Percentiles rank a stretch among this genome's conserved stretches.
Evolutionary conservation across 2,797 vertebrate genomes (phyloP).

Genomic region (Erpetoichthys calabaricus): DNA sequence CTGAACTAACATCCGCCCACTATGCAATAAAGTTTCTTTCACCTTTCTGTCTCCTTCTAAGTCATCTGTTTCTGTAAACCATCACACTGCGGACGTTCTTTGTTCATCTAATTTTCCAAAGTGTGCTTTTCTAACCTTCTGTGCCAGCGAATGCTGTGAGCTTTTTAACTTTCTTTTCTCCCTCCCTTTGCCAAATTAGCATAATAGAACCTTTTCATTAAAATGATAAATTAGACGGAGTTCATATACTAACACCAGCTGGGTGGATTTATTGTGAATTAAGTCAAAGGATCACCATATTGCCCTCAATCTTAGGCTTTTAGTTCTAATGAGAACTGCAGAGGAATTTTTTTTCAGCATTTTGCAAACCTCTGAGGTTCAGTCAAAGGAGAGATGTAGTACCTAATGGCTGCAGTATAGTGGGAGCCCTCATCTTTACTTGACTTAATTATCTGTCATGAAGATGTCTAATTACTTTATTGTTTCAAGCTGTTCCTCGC

Average conservation of each 20-base stretch:
- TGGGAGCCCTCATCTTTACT: slow-evolving; percentile 28
- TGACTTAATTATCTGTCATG: slow-evolving; percentile 29
- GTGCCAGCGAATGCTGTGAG: slow-evolving; percentile 28
- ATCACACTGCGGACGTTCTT: neutral
- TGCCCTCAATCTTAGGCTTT: slow-evolving; percentile 38
- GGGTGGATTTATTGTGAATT: slow-evolving; percentile 47
- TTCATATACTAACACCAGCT: slow-evolving; percentile 49
- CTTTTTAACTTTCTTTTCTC: slow-evolving; percentile 25
- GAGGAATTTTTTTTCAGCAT: slow-evolving; percentile 4
- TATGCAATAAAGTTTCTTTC: too few species aligned
- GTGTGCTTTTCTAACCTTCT: slow-evolving; percentile 40
- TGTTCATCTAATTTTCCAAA: slow-evolving; percentile 8
- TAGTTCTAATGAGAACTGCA: slow-evolving; percentile 44
- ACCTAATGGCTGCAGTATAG: slow-evolving; percentile 21
- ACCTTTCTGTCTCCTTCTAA: too few species aligned
- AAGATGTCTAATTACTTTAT: slow-evolving; percentile 26
- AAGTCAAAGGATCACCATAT: slow-evolving; percentile 27
- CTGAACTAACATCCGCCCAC: too few species aligned
- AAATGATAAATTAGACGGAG: slow-evolving; percentile 60
- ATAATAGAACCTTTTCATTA: slow-evolving; percentile 67
- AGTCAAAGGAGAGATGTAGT: slow-evolving; percentile 19
- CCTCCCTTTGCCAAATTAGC: slow-evolving; percentile 46
- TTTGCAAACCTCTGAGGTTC: slow-evolving; percentile 13
- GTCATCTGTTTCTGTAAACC: too few species aligned
- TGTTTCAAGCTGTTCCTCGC: slow-evolving; percentile 23